A percentile compares a stretch with the other conserved stretches of the same genome.
These are phyloP conservation scores for Acleris sparsana DNA, from an alignment of 2,888 invertebrate species.

Conservation along the genomic window DNA sequence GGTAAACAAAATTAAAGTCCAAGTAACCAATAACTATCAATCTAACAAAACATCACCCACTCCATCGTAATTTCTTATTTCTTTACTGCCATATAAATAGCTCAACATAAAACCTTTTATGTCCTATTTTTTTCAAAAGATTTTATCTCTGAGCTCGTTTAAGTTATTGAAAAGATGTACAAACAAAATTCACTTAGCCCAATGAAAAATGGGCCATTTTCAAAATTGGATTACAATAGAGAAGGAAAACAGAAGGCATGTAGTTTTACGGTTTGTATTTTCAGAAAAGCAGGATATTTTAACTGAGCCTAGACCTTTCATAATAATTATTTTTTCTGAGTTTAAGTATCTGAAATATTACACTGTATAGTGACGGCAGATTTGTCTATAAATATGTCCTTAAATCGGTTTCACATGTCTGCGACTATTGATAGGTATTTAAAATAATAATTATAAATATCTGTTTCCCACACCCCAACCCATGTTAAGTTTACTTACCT, in stretches of 20 bases:
- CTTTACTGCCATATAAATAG: neutral
- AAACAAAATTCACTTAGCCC: slow-evolving; percentile 26
- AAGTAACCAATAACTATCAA: no score
- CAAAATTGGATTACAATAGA: slow-evolving; percentile 29
- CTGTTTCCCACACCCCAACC: no score
- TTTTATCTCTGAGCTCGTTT: slow-evolving; percentile 6
- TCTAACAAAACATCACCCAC: no score
- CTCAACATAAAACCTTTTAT: slow-evolving; percentile 7
- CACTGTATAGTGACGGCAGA: no score
- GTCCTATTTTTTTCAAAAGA: slow-evolving; percentile 2
- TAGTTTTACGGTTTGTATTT: slow-evolving; percentile 3
- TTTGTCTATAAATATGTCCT: no score
- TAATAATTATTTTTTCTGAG: neutral
- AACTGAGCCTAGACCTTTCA: neutral
- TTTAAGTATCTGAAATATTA: no score
- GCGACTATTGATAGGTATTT: no score
- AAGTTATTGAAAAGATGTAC: slow-evolving; percentile 27
- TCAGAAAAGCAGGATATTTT: neutral
- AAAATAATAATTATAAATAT: no score
- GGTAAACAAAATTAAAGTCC: no score
- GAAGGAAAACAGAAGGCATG: slow-evolving; percentile 17
- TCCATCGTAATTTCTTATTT: no score
- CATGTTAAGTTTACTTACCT: no score
- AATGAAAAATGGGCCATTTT: slow-evolving; percentile 33
- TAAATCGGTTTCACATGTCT: no score